Evolutionary conservation across 30 jellyfish, hydroid and myxozoan species (phyloP), one percentile per base, ranked within the genome.

Genomic region (Turritopsis dohrnii): DNA sequence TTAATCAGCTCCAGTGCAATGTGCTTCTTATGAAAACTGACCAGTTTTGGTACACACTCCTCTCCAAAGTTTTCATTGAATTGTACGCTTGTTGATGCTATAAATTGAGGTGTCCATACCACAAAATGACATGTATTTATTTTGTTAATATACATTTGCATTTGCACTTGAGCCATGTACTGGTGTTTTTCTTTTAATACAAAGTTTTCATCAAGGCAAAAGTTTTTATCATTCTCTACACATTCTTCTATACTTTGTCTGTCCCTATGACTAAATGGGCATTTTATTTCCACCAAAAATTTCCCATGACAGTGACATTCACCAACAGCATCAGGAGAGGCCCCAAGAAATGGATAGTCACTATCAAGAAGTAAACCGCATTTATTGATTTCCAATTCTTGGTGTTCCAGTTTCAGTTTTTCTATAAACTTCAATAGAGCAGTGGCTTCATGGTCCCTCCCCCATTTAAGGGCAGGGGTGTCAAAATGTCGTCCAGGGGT

Each of bases 321-420:
- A 9, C 74, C 89, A 8, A 71, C n/a, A 5, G 85, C 89, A 83
- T 83, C 89, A 21, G 89, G 75, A 52, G 89, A 83, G 25, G 89
- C 89, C 29, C 89, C 89, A 83, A 83, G 86, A 24, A 83, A 66
- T 22, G 71, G 75, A 53, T 66, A 72, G 1, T 0, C 30, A 18
- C 7, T 8, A 71, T 83, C 53, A 4, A 83, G 66, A 24, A n/a
- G 28, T 21, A 83, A 71, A 28, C 89, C 89, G 21, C 22, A 9
- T 1, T 76, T 76, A 0, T 27, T 52, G 30, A 76, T 29, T 76
- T 76, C n/a, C 71, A 76, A 0, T n/a, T 0, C 30, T 17, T 72
- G 27, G 84, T 76, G 84, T 29, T 23, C 29, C 30, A 74, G 75
- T 76, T 27, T 21, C 17, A 76, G 21, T 76, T 76, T 19, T 18